Conservation (phyloP, 2,113 vertebrate species). For the Sinocyclocheilus maitianheensis region DNA sequence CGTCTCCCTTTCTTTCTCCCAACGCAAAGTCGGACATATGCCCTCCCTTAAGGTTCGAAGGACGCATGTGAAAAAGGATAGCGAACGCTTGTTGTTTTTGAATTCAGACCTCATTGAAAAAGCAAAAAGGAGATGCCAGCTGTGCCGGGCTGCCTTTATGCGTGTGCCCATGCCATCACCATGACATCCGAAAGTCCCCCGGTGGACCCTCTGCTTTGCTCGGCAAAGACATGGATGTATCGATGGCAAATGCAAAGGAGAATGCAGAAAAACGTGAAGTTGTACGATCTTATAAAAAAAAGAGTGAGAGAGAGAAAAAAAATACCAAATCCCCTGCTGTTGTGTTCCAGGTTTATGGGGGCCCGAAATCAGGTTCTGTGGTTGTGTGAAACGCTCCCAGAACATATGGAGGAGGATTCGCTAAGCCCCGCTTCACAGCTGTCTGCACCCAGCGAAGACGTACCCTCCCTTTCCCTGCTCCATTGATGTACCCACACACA, state of each 20-base stretch:
- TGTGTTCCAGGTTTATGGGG: slow-evolving; percentile 70
- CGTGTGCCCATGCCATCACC: slow-evolving; percentile 48
- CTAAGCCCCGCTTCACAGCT: slow-evolving; percentile 79
- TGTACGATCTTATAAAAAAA: not conserved
- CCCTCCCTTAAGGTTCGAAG: slow-evolving; percentile 69
- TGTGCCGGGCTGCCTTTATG: slow-evolving; percentile 53
- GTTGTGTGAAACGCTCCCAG: slow-evolving; percentile 75
- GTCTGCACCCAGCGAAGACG: slow-evolving; percentile 77
- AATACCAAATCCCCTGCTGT: slow-evolving; percentile 56
- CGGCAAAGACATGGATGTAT: not conserved
- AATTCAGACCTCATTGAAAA: not conserved
- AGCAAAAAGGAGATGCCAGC: slow-evolving; percentile 46
- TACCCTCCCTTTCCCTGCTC: slow-evolving; percentile 61
- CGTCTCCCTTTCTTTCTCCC: slow-evolving; percentile 3
- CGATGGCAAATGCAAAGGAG: not conserved
- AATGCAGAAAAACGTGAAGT: not conserved
- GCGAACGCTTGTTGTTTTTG: not conserved
- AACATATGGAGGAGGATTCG: slow-evolving; percentile 76
- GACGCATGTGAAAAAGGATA: slow-evolving; percentile 38
- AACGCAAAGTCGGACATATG: slow-evolving; percentile 55
- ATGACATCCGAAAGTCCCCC: slow-evolving; percentile 44
- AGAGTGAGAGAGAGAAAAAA: not conserved
- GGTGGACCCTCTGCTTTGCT: slow-evolving; percentile 5
- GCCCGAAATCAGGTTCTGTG: slow-evolving; percentile 66
- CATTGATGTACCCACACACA: slow-evolving; percentile 52